Evolutionary conservation across 2,888 invertebrate genomes (phyloP), one percentile per base, ranked within the genome.

Genomic region (Leptopilina syphax): DNA sequence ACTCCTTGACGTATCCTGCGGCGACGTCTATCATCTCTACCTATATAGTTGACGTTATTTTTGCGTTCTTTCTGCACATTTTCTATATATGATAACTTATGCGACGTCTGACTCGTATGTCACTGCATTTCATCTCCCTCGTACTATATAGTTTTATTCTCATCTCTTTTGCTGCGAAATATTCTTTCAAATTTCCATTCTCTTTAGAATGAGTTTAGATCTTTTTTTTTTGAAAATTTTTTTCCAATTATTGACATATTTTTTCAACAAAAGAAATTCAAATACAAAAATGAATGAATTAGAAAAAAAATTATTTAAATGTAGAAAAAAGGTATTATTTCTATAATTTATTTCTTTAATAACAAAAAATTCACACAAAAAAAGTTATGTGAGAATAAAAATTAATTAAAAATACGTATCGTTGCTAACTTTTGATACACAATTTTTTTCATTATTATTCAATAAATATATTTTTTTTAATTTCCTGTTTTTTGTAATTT

Each of bases 1-100:
- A 77, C 77, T 77, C 65, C 77, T 80, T 65, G 50, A 67, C 50
- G 50, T 77, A 76, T 50, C 77, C 76, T 57, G 66, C 65, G 65
- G 65, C 76, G 66, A 66, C 76, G 41, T 73, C 66, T 50, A 66
- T 66, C 34, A 70, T 73, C 65, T 65, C 65, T 65, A 70, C 50
- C 70, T 65, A 76, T 34, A 34, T 76, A 65, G 79, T 44, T 79
- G 44, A 76, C 77, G 57, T 13, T 77, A 60, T 67, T 67, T 34
- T 13, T 67, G 27, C 77, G 50, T 77, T 67, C 65, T 66, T 67
- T 77, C 67, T 54, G 41, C 50, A 65, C 66, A 65, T 66, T 57
- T 34, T 65, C 34, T 67, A 67, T 44, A 44, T 44, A 44, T 65
- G 60, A 77, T 77, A 63, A 65, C 77, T 63, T 77, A 77, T 77